phyloP scores from a whole-genome alignment of 2,113 vertebrate genomes.

The pig (Sus scrofa) region T2T-Sscrofa CM000816.6:35950001-35950500 shows the following conservation, averaged over 20 bases:
- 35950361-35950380: background rate
- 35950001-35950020: background rate
- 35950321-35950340: background rate
- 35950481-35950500: background rate
- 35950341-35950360: background rate
- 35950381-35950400: background rate
- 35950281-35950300: constrained; percentile 34
- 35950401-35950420: background rate
- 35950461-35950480: background rate
- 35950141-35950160: background rate
- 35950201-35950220: constrained; percentile 9
- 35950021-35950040: constrained; percentile 16
- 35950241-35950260: constrained; percentile 24
- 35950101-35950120: background rate
- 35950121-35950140: background rate
- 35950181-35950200: background rate
- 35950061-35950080: background rate
- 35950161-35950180: background rate
- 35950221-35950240: constrained; percentile 35
- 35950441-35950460: constrained; percentile 16
- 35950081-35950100: background rate
- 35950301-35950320: background rate
- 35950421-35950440: constrained; percentile 33
- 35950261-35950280: background rate
- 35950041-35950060: background rate